Percentiles rank a stretch among this genome's conserved stretches.
Conservation (phyloP, 35 echinoderm and acorn worm genomes). For the Ptychodera flava region DNA sequence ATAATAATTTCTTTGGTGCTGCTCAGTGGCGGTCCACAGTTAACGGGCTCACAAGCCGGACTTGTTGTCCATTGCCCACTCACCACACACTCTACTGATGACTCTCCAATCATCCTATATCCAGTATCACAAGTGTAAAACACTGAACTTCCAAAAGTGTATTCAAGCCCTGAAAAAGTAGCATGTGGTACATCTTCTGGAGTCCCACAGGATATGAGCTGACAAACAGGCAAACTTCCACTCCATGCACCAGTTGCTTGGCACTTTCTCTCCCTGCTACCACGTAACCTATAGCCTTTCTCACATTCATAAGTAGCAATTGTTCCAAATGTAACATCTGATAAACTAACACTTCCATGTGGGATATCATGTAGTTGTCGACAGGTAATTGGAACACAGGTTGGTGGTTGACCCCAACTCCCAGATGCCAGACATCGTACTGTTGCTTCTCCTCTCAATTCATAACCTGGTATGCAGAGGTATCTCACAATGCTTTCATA, state of each 20-base stretch:
- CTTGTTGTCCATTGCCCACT: not conserved
- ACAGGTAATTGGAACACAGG: not conserved
- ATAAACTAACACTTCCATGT: not conserved
- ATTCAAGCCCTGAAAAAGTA: not conserved
- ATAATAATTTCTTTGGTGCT: not conserved
- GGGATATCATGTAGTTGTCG: not conserved
- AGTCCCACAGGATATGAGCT: not conserved
- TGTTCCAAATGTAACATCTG: not conserved
- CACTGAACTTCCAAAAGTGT: not conserved
- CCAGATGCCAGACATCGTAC: conserved; percentile 36
- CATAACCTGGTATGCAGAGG: conserved; percentile 16
- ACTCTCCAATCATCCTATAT: not conserved
- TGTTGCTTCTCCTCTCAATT: conserved; percentile 6
- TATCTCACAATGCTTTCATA: conserved; percentile 13
- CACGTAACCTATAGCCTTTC: not conserved
- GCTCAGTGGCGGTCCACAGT: not conserved
- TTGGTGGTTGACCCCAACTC: conserved; percentile 16
- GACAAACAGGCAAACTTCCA: not conserved
- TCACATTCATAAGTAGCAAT: conserved; percentile 13
- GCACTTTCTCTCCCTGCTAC: not conserved
- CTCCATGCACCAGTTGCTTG: not conserved
- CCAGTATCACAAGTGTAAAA: not conserved
- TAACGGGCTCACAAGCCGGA: not conserved
- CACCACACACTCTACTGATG: not conserved
- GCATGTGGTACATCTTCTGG: conserved; percentile 40